Conservation (phyloP, 2,888 invertebrate species). For the Chrysolina oricalcia region DNA sequence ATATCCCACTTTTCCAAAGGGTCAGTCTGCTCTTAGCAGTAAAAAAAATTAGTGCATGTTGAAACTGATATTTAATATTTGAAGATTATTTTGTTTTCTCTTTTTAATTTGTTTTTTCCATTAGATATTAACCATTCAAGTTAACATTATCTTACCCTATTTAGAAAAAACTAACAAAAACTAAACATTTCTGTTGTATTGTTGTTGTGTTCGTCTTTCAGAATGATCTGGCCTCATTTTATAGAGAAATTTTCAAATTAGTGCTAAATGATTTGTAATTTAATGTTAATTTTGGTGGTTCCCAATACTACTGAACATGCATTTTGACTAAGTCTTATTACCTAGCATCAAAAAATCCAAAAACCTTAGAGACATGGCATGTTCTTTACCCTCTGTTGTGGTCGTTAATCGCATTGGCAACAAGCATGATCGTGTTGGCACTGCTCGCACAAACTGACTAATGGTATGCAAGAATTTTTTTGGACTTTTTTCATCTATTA, state of each 20-base stretch:
- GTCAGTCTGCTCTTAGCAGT: neutral
- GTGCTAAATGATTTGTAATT: slow-evolving; percentile 52
- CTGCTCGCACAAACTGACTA: slow-evolving; percentile 71
- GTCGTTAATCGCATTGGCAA: slow-evolving; percentile 71
- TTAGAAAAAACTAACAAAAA: slow-evolving; percentile 58
- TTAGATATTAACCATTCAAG: slow-evolving; percentile 59
- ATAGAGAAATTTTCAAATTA: neutral
- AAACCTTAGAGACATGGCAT: slow-evolving; percentile 70
- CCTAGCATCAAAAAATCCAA: slow-evolving; percentile 66
- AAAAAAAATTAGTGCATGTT: slow-evolving; percentile 30
- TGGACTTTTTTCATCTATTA: slow-evolving; percentile 48
- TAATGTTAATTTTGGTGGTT: slow-evolving; percentile 67
- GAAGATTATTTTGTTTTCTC: slow-evolving; percentile 22
- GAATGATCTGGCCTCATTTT: slow-evolving; percentile 27
- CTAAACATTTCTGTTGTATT: slow-evolving; percentile 36
- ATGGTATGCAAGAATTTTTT: slow-evolving; percentile 66
- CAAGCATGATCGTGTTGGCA: slow-evolving; percentile 72
- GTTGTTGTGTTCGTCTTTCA: slow-evolving; percentile 32
- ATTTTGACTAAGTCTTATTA: slow-evolving; percentile 64
- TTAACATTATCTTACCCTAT: slow-evolving; percentile 56
- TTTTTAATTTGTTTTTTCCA: slow-evolving; percentile 47
- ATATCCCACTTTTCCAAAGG: no score
- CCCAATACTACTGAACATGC: slow-evolving; percentile 51
- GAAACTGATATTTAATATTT: neutral
- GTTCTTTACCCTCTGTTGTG: slow-evolving; percentile 71